Evolutionary conservation across 2,113 vertebrate species (phyloP).

Genomic region (Sylvilagus bachmani): DNA sequence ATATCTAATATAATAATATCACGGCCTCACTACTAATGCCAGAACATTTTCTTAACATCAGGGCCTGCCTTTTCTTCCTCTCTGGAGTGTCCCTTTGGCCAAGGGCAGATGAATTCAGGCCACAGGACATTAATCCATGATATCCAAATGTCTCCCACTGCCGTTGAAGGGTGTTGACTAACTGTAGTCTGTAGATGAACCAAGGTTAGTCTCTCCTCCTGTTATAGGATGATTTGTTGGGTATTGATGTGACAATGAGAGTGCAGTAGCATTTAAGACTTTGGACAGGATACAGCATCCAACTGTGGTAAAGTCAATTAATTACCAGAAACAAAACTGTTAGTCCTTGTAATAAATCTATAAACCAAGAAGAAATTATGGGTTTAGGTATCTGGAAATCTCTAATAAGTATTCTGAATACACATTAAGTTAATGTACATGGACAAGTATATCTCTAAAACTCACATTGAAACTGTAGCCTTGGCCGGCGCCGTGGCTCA

Average conservation of each 20-base stretch:
- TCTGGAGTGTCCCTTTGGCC: not conserved
- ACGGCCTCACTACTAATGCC: not conserved
- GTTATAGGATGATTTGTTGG: not conserved
- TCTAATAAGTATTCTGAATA: not conserved
- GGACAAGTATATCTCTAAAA: not conserved
- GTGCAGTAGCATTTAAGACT: not conserved
- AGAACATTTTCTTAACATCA: not conserved
- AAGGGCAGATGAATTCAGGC: not conserved
- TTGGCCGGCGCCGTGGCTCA: too few species aligned
- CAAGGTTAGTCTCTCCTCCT: not conserved
- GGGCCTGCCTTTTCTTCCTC: not conserved
- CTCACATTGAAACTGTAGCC: not conserved
- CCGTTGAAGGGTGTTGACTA: not conserved
- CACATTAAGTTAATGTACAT: not conserved
- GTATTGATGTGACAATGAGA: not conserved
- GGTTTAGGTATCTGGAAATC: not conserved
- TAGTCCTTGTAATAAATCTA: not conserved
- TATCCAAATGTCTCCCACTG: not conserved
- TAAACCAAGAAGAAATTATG: not conserved
- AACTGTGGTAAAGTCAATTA: not conserved
- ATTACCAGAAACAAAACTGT: not conserved
- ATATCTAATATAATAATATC: not conserved
- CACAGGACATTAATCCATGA: not conserved
- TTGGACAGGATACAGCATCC: not conserved
- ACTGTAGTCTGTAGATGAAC: not conserved